Base-by-base conservation (phyloP, 2,797 vertebrate species). In the Benthosema pterotum region DNA sequence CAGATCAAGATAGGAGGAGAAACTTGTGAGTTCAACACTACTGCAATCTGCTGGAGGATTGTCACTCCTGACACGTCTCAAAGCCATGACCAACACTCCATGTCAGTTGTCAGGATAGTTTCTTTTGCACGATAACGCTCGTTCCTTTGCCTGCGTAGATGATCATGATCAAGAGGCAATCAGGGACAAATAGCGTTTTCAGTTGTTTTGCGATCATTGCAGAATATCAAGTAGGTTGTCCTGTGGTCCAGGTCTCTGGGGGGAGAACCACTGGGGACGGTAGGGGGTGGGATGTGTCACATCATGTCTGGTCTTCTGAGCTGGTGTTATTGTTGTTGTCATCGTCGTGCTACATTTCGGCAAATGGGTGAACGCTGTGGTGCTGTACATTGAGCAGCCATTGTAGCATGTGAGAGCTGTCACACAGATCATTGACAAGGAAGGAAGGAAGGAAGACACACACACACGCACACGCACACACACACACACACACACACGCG, bases 171-270 rank as follows among this genome's bases (percentile, higher is more conserved):
- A 38, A 38, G 32, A 38, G 61, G 67, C 42, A 69, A 69, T 47
- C 45, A 64, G 49, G 45, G 28, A n/a, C n/a, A n/a, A n/a, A n/a
- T 62, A 42, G 73, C 70, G 66, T 58, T 58, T 54, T 49, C 63
- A 58, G 67, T 72, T 63, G 70, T 70, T 56, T n/a, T 55, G 60
- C 62, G 66, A 72, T 62, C 60, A 67, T 64, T 50, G 17, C 51
- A 54, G 59, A 75, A 75, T 56, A 77, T 69, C 69, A 79, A 82
- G 67, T 48, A 67, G 43, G 65, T 17, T 49, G 53, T 42, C 18
- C 62, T 49, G 61, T 17, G 53, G 58, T 38, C 66, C 53, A 60
- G 16, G 64, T n/a, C n/a, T n/a, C n/a, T n/a, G n/a, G n/a, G n/a
- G n/a, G n/a, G n/a, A 54, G 55, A 55, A 51, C 62, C 72, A 60